Evolutionary conservation across 2,888 invertebrate genomes (phyloP), one percentile per base, ranked within the genome.

Genomic region (Beris morrisii): DNA sequence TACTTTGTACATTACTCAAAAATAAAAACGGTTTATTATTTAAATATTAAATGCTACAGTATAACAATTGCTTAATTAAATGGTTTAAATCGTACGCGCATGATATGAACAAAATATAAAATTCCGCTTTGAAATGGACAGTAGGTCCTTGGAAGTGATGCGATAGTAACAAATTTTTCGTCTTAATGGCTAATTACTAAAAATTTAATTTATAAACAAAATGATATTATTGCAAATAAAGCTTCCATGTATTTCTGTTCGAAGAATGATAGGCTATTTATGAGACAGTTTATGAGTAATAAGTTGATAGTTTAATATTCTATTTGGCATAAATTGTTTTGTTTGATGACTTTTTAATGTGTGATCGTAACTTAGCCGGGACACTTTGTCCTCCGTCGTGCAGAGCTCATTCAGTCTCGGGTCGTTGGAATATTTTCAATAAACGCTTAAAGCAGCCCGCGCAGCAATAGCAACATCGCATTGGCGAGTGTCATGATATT

Each of bases 401-500:
- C 12, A n/a, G n/a, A n/a, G 7, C n/a, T 52, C 22, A 52, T 22
- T 28, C 43, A 38, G 38, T 38, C 15, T 52, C 4, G 43, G 66
- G 13, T 53, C 56, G 61, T n/a, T 46, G 55, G 38, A 67, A 63
- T 22, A 67, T 2, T 28, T 44, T 67, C 15, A 64, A 32, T n/a
- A 69, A 12, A 11, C 59, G 48, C 31, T 61, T 55, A 55, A 69
- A 67, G 31, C 69, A 69, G 3, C 69, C 69, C 30, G 64, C 54
- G 22, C 66, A 64, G 43, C 69, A 67, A 15, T 32, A 32, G 44
- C 67, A 63, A 66, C 67, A 61, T 13, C 58, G 53, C 45, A 30
- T 11, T 30, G 30, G 55, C 74, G 65, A 44, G 70, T 72, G 90
- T 93, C 91, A 93, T 83, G 93, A 92, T 77, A 93, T 88, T 73